These are phyloP conservation scores for Pollimyrus isidori DNA, from an alignment of 2,113 vertebrate genomes.

Conservation along the genomic window DNA sequence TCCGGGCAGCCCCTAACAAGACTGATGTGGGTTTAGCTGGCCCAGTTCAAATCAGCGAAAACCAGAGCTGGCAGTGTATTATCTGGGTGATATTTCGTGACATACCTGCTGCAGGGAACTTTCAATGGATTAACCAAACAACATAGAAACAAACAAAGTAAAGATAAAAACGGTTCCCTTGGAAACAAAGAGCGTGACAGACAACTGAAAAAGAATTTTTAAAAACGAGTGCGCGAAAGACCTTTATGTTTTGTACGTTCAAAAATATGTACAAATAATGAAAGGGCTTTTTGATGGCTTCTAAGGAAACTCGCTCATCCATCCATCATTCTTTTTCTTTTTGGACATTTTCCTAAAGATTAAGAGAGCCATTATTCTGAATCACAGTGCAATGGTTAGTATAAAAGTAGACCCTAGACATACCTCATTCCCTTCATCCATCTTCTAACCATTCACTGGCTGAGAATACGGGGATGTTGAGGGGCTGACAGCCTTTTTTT, in stretches of 20 bases:
- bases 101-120: constrained; percentile 22
- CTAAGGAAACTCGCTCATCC: not conserved
- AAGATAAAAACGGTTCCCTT: constrained; percentile 49
- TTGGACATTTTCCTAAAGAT: not conserved
- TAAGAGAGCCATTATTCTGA: not conserved
- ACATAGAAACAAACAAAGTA: constrained; percentile 26
- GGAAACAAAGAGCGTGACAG: constrained; percentile 36
- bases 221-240: not conserved
- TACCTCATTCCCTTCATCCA: not conserved
- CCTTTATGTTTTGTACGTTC: not conserved
- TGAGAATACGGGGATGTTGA: not conserved
- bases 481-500: not conserved
- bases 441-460: not conserved
- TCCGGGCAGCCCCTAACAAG: not conserved
- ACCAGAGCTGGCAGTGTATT: not conserved
- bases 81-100: constrained; percentile 16
- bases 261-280: not conserved
- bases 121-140: constrained; percentile 13
- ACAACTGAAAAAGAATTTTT: constrained; percentile 7
- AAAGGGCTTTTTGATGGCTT: not conserved
- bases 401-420: not conserved
- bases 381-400: not conserved
- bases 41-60: constrained; percentile 4
- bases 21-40: not conserved
- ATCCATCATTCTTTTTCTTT: not conserved